Base-by-base conservation (phyloP, 2,113 vertebrate genomes). In the Gadus macrocephalus region DNA sequence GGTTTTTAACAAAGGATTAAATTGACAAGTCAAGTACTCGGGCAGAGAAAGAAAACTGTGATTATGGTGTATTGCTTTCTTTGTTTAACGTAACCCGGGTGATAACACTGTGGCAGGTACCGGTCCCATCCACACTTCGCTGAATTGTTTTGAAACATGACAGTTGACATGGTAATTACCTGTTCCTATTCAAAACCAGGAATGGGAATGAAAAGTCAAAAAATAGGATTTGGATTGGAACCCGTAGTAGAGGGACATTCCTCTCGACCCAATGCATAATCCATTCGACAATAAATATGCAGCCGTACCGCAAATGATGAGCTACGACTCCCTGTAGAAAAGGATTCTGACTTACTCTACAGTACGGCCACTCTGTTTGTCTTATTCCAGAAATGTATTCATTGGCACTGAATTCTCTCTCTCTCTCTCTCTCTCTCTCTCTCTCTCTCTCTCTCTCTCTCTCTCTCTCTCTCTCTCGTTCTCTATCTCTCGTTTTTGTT, bases 241-340 rank as follows among this genome's bases (percentile, higher is more conserved):
- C n/a, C 6, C 16, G 8, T 61, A 11, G 8, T 61, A 11, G 17
- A 8, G 17, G 16, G 59, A 61, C 59, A 61, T 14, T 55, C 53
- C 53, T 55, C 53, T 61, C 59, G 22, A 19, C 17, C 19, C 3
- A 19, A 61, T 20, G 19, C 59, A 20, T 61, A 11, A 61, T 19
- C 19, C 12, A 16, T 20, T 62, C 60, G 1, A 4, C 60, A 62
- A 14, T 62, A 22, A 12, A 22, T 20, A 19, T 63, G 75, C n/a
- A 53, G 22, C 69, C 73, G 53, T 67, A 7, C 31, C 6, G 31
- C 31, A 35, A 53, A 64, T 38, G 25, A 63, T 49, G n/a, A 64
- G 15, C 53, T 42, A 62, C 20, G 38, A 19, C 35, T 74, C 60
- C 73, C 68, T 20, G 28, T 38, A 58, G 64, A 74, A 25, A 72